phyloP scores from a whole-genome alignment of 64 coral and sea anemone genomes.

The Stichodactyla mertensii region DNA sequence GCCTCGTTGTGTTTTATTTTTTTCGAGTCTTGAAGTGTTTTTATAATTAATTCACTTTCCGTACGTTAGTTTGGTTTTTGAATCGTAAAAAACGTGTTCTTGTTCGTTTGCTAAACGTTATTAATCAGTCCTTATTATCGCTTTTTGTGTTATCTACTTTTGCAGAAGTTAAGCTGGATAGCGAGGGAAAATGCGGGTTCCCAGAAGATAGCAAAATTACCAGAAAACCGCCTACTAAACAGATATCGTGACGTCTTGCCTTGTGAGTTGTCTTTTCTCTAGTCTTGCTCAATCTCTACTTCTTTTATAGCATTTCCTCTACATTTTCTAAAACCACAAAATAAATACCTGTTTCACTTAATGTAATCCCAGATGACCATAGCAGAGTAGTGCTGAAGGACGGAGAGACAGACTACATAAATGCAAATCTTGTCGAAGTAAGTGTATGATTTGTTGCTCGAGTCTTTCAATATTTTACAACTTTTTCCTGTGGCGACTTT shows the following conservation, averaged over 20 bases:
- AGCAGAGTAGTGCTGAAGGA: slow-evolving; percentile 74
- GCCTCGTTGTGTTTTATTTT: background rate
- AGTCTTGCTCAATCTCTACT: background rate
- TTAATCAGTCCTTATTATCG: background rate
- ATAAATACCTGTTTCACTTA: background rate
- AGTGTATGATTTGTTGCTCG: background rate
- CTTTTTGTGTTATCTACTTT: slow-evolving; percentile 2
- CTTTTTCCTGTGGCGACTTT: too few relatives aligned
- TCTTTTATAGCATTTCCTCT: background rate
- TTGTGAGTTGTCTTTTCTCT: slow-evolving; percentile 63
- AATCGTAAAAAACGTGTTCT: background rate
- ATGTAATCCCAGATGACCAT: slow-evolving; percentile 65
- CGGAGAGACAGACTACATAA: slow-evolving; percentile 77
- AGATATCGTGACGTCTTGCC: slow-evolving; percentile 89
- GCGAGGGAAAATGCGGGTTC: slow-evolving; percentile 68
- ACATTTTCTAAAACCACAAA: background rate
- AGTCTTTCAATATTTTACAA: background rate
- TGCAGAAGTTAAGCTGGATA: slow-evolving; percentile 65
- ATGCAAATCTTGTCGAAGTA: slow-evolving; percentile 90
- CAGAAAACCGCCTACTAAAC: slow-evolving; percentile 74
- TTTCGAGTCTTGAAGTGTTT: background rate
- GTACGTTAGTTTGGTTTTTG: background rate
- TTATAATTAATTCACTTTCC: background rate
- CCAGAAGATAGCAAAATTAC: slow-evolving; percentile 67
- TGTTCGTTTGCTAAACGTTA: background rate